These are phyloP conservation scores for Belonocnema kinseyi DNA, from an alignment of 1,140 invertebrate species.

Conservation along the genomic window DNA sequence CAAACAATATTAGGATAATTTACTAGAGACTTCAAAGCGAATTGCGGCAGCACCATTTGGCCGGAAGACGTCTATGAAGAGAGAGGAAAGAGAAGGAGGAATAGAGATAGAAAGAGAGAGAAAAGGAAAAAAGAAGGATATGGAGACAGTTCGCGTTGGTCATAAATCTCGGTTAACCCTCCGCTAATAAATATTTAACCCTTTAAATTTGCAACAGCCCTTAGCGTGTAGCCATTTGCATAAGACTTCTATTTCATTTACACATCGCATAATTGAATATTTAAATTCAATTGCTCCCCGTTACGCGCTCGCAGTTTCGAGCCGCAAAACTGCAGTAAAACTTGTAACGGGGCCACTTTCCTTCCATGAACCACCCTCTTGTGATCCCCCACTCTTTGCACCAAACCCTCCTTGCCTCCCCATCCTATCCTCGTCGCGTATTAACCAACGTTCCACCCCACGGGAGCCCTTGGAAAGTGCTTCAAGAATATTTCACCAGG, in stretches of 20 bases:
- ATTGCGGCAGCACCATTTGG: no score
- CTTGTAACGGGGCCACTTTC: constrained; percentile 76
- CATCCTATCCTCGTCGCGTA: constrained; percentile 7
- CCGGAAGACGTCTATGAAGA: not conserved
- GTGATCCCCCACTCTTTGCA: constrained; percentile 37
- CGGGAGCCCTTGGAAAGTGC: constrained; percentile 60
- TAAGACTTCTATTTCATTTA: constrained; percentile 80
- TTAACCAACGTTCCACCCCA: constrained; percentile 42
- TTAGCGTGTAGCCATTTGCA: constrained; percentile 77
- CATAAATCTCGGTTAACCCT: constrained; percentile 75
- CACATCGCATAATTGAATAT: constrained; percentile 79
- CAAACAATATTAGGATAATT: no score
- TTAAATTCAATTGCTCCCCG: constrained; percentile 77
- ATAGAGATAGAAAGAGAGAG: not conserved
- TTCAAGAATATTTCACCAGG: constrained; percentile 64
- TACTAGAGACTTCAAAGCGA: no score
- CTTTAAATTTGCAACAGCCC: constrained; percentile 77
- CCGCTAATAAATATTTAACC: constrained; percentile 77
- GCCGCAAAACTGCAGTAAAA: constrained; percentile 77
- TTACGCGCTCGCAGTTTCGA: constrained; percentile 73
- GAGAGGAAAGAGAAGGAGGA: not conserved
- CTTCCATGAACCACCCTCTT: constrained; percentile 62
- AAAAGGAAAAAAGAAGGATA: not conserved
- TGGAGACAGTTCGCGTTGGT: constrained; percentile 39
- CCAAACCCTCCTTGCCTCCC: constrained; percentile 36